phyloP scores from a whole-genome alignment of 2,113 vertebrate species.

The Okapia johnstoni region DNA sequence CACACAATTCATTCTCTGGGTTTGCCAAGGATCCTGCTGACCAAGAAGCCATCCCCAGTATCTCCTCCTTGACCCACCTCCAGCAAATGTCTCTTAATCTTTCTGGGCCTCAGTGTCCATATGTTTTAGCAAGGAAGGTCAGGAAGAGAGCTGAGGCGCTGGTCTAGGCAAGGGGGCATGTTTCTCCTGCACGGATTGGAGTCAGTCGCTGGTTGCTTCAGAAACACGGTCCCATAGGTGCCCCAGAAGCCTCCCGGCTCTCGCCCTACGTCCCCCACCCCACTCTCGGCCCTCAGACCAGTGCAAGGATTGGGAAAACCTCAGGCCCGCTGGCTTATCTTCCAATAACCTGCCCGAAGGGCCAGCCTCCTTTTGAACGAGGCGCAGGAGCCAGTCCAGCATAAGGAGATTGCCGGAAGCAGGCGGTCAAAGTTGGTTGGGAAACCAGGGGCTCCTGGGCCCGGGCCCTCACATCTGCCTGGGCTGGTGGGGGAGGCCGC shows the following conservation, averaged over 20 bases:
- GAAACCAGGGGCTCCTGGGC: fast-evolving
- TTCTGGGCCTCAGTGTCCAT: background rate
- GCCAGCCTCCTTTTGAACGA: background rate
- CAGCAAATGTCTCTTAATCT: background rate
- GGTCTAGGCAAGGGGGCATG: background rate
- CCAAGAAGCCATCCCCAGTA: background rate
- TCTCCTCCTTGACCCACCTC: background rate
- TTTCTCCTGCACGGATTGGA: background rate
- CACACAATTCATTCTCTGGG: background rate
- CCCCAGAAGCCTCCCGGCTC: background rate
- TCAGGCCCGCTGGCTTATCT: background rate
- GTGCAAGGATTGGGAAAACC: background rate
- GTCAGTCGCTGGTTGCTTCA: background rate
- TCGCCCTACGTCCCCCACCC: fast-evolving
- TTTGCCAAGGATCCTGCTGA: background rate
- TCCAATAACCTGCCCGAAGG: background rate
- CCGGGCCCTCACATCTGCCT: fast-evolving
- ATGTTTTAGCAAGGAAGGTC: background rate
- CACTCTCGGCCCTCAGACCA: too few species aligned
- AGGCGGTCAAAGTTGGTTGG: fast-evolving
- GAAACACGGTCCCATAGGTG: background rate
- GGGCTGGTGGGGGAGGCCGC: background rate
- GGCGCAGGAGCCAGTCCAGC: fast-evolving
- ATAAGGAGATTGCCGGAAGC: fast-evolving
- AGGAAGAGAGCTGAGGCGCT: background rate